Evolutionary conservation across 2,888 invertebrate species (phyloP).

Genomic region (Apamea crenata): DNA sequence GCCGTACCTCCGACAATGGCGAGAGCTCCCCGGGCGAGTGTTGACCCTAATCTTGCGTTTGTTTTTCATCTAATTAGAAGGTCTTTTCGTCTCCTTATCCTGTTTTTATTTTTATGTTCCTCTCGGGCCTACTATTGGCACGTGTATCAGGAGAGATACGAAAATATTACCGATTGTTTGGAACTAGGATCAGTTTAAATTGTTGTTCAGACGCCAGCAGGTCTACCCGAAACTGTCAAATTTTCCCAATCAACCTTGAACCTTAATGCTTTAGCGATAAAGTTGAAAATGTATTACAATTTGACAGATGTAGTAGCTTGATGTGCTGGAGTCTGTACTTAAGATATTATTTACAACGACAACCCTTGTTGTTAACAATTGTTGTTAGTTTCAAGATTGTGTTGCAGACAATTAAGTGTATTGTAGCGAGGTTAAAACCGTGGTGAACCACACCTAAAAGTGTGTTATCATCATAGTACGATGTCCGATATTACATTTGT

Average conservation of each 20-base stretch:
- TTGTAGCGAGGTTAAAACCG: background rate
- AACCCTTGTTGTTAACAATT: background rate
- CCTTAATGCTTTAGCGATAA: no score
- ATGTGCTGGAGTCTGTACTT: no score
- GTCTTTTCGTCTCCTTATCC: conserved; percentile 77
- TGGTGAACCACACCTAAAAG: background rate
- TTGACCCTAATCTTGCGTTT: conserved; percentile 83
- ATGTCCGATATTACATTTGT: background rate
- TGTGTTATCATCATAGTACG: background rate
- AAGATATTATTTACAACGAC: no score
- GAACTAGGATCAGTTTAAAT: background rate
- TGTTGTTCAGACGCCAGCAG: background rate
- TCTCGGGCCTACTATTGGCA: conserved; percentile 71
- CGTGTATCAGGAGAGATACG: conserved; percentile 29
- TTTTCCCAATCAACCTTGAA: no score
- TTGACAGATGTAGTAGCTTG: no score
- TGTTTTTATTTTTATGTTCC: conserved; percentile 78
- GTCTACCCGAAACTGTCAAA: no score
- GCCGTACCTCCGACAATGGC: conserved; percentile 75
- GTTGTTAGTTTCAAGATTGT: background rate
- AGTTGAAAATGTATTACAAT: no score
- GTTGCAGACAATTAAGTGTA: background rate
- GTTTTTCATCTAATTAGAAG: conserved; percentile 84
- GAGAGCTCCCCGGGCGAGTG: conserved; percentile 72
- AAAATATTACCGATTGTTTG: background rate